A percentile compares a stretch with the other conserved stretches of the same genome.
Conservation (phyloP, 2,113 vertebrate species). For the Lynx canadensis region DNA sequence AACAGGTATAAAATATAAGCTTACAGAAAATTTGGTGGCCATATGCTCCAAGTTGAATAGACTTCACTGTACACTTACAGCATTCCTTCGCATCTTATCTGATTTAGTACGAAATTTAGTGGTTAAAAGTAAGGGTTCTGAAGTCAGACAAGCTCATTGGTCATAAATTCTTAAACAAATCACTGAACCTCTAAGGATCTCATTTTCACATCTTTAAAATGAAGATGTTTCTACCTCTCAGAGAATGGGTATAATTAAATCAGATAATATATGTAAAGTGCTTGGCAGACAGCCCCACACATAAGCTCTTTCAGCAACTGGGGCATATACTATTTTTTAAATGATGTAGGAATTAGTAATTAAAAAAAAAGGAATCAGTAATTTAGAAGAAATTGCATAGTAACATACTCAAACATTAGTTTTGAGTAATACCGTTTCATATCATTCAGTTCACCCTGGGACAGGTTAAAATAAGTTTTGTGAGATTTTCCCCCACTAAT, state of each 20-base stretch:
- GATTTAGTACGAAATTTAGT: not conserved
- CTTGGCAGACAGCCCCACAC: not conserved
- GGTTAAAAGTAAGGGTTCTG: not conserved
- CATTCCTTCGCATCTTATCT: not conserved
- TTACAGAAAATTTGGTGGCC: not conserved
- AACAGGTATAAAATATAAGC: not conserved
- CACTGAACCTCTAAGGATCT: constrained; percentile 9
- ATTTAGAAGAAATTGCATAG: constrained; percentile 18
- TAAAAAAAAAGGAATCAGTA: not conserved
- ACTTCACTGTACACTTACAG: not conserved
- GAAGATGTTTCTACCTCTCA: constrained; percentile 6
- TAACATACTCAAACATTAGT: not conserved
- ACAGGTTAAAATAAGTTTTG: not conserved
- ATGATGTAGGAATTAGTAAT: not conserved
- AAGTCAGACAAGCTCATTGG: not conserved
- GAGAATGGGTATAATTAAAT: not conserved
- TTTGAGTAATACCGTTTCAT: not conserved
- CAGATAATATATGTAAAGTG: not conserved
- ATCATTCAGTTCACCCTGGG: not conserved
- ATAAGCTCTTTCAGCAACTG: not conserved
- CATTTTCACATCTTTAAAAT: constrained; percentile 32
- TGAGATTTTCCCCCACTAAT: not conserved
- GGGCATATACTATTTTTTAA: not conserved
- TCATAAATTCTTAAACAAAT: constrained; percentile 27
- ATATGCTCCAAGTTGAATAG: not conserved